Evolutionary conservation across 2,888 invertebrate species (phyloP).

Genomic region (Arge pagana): DNA sequence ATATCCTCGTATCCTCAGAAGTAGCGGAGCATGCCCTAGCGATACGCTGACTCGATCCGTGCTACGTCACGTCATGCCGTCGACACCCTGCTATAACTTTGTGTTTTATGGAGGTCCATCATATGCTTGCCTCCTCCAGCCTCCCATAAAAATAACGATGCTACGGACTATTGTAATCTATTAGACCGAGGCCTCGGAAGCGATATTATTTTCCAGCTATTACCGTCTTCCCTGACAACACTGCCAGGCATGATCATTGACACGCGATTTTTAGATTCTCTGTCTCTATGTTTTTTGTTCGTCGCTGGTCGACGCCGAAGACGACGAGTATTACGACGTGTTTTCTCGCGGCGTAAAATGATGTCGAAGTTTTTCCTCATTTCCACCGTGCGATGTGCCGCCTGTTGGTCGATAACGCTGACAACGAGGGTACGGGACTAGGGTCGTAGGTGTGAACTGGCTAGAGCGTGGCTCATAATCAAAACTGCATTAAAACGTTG

Average conservation of each 20-base stretch:
- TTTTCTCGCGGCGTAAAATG: neutral
- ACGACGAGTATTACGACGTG: neutral
- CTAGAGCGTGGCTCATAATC: constrained; percentile 33
- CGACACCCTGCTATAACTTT: constrained; percentile 20
- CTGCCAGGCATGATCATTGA: too few species aligned
- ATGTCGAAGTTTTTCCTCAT: too few species aligned
- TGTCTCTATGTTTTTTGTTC: too few species aligned
- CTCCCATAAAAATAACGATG: constrained; percentile 37
- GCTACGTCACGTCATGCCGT: constrained; percentile 6
- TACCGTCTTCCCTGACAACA: too few species aligned
- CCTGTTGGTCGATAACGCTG: too few species aligned
- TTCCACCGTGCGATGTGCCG: too few species aligned
- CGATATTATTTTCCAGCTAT: constrained; percentile 18
- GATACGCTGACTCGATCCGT: constrained; percentile 8
- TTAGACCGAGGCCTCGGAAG: too few species aligned
- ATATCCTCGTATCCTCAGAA: constrained; percentile 46
- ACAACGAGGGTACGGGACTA: neutral
- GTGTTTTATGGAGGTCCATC: constrained; percentile 45
- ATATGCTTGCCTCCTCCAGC: constrained; percentile 40
- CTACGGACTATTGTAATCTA: constrained; percentile 12
- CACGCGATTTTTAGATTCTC: too few species aligned
- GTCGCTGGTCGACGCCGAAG: neutral
- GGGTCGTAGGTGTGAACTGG: constrained; percentile 3
- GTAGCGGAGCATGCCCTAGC: constrained; percentile 42
- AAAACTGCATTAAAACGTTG: constrained; percentile 45